phyloP scores from a whole-genome alignment of 2,113 vertebrate genomes.

The Eurypyga helias region DNA sequence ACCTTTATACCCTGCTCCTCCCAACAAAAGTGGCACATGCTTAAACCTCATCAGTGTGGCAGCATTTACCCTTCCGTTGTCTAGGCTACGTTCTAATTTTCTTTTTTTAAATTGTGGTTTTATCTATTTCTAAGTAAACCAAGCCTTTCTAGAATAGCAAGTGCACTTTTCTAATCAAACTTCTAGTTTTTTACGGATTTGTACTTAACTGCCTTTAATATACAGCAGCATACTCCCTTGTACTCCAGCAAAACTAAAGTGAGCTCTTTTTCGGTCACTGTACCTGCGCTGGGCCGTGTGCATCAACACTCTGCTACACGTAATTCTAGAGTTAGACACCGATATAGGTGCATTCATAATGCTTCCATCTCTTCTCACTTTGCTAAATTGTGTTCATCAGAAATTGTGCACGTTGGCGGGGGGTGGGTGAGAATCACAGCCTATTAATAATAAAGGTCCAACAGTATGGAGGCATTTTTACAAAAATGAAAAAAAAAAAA shows the following conservation, averaged over 20 bases:
- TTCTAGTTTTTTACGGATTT: background rate
- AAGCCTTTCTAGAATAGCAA: constrained; percentile 56
- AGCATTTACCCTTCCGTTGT: constrained; percentile 32
- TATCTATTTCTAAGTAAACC: constrained; percentile 37
- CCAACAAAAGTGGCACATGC: constrained; percentile 61
- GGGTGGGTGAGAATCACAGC: constrained; percentile 28
- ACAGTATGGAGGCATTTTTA: constrained; percentile 38
- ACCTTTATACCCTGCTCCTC: constrained; percentile 72
- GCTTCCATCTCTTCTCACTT: constrained; percentile 17
- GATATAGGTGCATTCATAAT: background rate
- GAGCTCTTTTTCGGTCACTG: background rate
- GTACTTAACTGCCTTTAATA: constrained; percentile 13
- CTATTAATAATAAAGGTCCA: constrained; percentile 22
- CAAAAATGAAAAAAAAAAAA: background rate
- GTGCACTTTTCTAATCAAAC: constrained; percentile 50
- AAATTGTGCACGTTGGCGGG: background rate
- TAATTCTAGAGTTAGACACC: background rate
- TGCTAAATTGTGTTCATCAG: background rate
- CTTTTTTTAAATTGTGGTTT: background rate
- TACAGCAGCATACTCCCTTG: constrained; percentile 6
- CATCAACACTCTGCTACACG: background rate
- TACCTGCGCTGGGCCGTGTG: background rate
- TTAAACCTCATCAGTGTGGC: background rate
- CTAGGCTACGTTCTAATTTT: constrained; percentile 31
- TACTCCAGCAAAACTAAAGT: background rate